phyloP scores from a whole-genome alignment of 23 tunicate genomes.

The Trididemnum nubilum region DNA sequence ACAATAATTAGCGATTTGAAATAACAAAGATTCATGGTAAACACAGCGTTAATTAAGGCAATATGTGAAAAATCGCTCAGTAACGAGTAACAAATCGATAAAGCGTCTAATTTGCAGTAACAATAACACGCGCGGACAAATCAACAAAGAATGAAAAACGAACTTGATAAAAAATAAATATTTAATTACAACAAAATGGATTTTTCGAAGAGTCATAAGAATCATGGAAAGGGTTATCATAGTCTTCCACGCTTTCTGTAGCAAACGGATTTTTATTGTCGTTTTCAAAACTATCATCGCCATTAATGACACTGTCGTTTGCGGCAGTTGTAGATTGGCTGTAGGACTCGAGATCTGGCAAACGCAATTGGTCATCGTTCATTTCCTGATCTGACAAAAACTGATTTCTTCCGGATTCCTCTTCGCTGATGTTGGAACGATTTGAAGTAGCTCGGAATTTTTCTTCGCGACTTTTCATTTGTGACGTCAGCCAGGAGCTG shows the following conservation, averaged over 20 bases:
- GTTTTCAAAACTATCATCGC: not conserved
- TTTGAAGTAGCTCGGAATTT: not conserved
- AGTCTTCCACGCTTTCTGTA: not conserved
- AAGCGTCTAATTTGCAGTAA: too few relatives aligned
- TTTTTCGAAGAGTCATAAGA: not conserved
- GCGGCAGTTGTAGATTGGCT: not conserved
- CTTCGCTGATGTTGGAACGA: not conserved
- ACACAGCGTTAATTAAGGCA: too few relatives aligned
- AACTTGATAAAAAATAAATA: too few relatives aligned
- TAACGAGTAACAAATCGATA: too few relatives aligned
- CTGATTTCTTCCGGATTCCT: not conserved
- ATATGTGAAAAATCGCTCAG: too few relatives aligned
- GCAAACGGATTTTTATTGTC: not conserved
- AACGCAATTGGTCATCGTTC: not conserved
- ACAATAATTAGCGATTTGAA: too few relatives aligned
- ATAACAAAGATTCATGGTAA: too few relatives aligned
- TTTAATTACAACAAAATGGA: not conserved
- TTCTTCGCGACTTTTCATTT: not conserved
- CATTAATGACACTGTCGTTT: not conserved
- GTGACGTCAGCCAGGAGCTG: not conserved
- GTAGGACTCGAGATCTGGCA: not conserved
- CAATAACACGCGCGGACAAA: too few relatives aligned
- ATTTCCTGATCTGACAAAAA: not conserved
- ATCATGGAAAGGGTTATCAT: not conserved
- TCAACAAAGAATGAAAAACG: too few relatives aligned